These are phyloP conservation scores for Panurus biarmicus DNA, from an alignment of 2,113 vertebrate species.

Conservation along the genomic window DNA sequence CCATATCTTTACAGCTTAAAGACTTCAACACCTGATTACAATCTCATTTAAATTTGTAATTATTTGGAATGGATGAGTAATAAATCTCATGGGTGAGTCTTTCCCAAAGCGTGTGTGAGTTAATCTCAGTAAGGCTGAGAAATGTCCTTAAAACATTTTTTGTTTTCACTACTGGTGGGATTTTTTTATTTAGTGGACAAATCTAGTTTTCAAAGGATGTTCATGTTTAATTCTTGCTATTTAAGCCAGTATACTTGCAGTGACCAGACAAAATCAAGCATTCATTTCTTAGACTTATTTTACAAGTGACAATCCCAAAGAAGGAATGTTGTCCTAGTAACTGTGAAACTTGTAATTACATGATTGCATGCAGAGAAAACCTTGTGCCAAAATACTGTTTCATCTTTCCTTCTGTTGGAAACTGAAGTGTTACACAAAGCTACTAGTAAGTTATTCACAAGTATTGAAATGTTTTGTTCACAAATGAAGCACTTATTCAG, in stretches of 20 bases:
- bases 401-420: slow-evolving; percentile 19
- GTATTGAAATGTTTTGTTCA: slow-evolving; percentile 25
- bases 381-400: slow-evolving; percentile 35
- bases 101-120: neutral
- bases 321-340: slow-evolving; percentile 45
- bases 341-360: slow-evolving; percentile 30
- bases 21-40: neutral
- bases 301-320: slow-evolving; percentile 55
- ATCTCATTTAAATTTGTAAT: neutral
- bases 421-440: slow-evolving; percentile 17
- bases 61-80: slow-evolving; percentile 20
- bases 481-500: slow-evolving; percentile 29
- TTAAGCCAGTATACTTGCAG: slow-evolving; percentile 7
- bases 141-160: neutral
- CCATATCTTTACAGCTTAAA: neutral
- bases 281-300: slow-evolving; percentile 7
- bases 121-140: neutral
- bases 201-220: neutral
- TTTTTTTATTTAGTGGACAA: neutral
- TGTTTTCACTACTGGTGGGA: neutral
- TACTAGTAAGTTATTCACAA: slow-evolving; percentile 39
- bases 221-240: neutral
- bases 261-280: neutral
- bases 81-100: neutral
- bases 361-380: slow-evolving; percentile 55